These are phyloP conservation scores for Lateolabrax maculatus DNA, from an alignment of 2,797 vertebrate species.

Conservation along the genomic window DNA sequence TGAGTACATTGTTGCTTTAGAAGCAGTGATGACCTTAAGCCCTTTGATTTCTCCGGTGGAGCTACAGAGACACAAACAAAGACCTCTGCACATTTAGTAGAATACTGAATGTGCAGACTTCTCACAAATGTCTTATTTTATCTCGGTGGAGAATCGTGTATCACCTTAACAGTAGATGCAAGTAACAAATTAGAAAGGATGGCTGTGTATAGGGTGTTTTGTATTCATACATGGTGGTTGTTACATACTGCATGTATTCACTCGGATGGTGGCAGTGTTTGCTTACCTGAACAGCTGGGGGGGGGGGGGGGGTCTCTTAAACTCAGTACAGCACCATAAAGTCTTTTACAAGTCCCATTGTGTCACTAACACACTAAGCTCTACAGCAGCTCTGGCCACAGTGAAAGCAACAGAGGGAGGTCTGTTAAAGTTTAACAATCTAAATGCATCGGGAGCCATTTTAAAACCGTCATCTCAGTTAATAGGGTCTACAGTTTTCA, in stretches of 20 bases:
- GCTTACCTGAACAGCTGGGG: conserved; percentile 19
- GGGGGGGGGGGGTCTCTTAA: conserved; percentile 10
- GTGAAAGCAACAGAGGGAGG: conserved; percentile 50
- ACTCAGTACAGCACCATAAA: conserved; percentile 50
- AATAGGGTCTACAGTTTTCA: conserved; percentile 45
- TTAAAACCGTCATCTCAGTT: conserved; percentile 43
- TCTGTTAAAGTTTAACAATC: conserved; percentile 63
- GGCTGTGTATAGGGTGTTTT: not conserved
- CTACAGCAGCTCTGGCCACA: conserved; percentile 29
- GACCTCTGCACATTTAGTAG: conserved; percentile 1
- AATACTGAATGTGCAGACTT: conserved; percentile 34
- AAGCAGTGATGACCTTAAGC: conserved; percentile 62
- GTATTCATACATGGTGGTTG: not conserved
- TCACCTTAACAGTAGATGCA: conserved; percentile 17
- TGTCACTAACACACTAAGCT: conserved; percentile 44
- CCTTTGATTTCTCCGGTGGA: conserved; percentile 60
- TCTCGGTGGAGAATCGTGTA: not conserved
- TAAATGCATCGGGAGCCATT: conserved; percentile 55
- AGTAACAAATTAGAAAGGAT: not conserved
- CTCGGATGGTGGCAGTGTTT: conserved; percentile 63
- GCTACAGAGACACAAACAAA: conserved; percentile 41
- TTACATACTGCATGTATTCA: conserved; percentile 1
- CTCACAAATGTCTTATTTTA: conserved; percentile 22
- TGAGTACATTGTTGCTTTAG: conserved; percentile 34
- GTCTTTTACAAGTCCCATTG: conserved; percentile 61